Conservation (phyloP, 2,113 vertebrate genomes). For the Varanus komodoensis region DNA sequence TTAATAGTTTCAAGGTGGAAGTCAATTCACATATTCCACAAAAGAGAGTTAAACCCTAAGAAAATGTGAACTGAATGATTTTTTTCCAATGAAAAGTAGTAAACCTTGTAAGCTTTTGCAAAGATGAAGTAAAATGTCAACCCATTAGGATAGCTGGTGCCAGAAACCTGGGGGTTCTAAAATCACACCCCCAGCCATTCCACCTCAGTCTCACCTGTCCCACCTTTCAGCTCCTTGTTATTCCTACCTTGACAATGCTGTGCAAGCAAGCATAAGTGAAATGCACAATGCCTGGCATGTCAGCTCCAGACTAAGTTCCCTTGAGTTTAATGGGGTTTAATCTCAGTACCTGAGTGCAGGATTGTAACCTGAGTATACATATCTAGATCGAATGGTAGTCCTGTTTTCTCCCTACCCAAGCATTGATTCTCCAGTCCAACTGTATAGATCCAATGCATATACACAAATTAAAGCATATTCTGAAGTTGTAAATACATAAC, state of each 20-base stretch:
- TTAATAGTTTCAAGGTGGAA: neutral
- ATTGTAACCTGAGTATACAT: neutral
- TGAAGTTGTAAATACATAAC: too few species aligned
- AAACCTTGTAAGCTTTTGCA: neutral
- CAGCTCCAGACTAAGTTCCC: neutral
- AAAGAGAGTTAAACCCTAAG: neutral
- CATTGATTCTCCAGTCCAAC: neutral
- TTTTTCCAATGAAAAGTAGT: neutral
- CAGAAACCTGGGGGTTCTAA: neutral
- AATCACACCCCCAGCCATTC: neutral
- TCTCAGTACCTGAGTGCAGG: neutral
- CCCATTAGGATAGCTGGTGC: neutral
- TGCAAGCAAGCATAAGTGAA: neutral
- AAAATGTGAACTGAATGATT: neutral
- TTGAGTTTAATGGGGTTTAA: neutral
- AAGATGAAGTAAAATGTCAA: neutral
- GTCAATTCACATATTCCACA: neutral
- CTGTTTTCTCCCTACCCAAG: neutral
- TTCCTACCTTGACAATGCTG: neutral
- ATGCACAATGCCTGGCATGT: neutral
- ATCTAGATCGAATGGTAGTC: neutral
- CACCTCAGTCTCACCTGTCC: neutral
- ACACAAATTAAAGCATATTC: too few species aligned
- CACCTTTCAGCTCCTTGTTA: neutral
- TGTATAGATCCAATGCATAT: neutral